These are phyloP conservation scores for Aleiodes leptofemur DNA, from an alignment of 2,888 invertebrate species.

Conservation along the genomic window DNA sequence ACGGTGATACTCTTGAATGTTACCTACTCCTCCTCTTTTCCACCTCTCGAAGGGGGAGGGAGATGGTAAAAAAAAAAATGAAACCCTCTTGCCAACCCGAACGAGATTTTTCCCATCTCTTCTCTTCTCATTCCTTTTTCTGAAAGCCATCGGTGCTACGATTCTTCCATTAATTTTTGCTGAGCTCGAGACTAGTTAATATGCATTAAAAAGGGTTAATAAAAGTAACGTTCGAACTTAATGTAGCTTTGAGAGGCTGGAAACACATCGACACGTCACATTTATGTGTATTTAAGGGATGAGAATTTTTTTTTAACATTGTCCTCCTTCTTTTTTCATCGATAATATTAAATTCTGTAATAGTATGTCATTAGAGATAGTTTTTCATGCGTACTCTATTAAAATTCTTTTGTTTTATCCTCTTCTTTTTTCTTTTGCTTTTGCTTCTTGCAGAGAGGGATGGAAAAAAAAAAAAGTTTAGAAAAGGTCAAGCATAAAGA, in stretches of 20 bases:
- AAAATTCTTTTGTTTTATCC: not conserved
- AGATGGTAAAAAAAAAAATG: too few species aligned
- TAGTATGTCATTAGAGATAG: not conserved
- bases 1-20: slow-evolving; percentile 71
- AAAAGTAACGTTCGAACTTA: slow-evolving; percentile 65
- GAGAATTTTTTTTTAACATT: not conserved
- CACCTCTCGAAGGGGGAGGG: not conserved
- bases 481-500: slow-evolving; percentile 32
- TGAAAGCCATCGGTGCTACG: slow-evolving; percentile 52
- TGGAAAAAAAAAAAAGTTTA: slow-evolving; percentile 36
- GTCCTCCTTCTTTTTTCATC: not conserved
- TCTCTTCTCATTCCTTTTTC: slow-evolving; percentile 26
- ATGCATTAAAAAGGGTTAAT: slow-evolving; percentile 73
- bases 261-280: slow-evolving; percentile 44
- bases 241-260: slow-evolving; percentile 57
- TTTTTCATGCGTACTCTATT: not conserved
- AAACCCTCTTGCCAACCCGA: slow-evolving; percentile 3
- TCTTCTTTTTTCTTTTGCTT: not conserved
- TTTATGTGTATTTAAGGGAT: slow-evolving; percentile 32
- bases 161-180: slow-evolving; percentile 73
- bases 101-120: slow-evolving; percentile 1
- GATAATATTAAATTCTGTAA: not conserved
- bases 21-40: slow-evolving; percentile 46
- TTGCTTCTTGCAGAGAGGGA: slow-evolving; percentile 32
- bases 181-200: slow-evolving; percentile 72